Evolutionary conservation across 2,113 vertebrate genomes (phyloP), one percentile per base, ranked within the genome.

Genomic region (Cinclus cinclus): DNA sequence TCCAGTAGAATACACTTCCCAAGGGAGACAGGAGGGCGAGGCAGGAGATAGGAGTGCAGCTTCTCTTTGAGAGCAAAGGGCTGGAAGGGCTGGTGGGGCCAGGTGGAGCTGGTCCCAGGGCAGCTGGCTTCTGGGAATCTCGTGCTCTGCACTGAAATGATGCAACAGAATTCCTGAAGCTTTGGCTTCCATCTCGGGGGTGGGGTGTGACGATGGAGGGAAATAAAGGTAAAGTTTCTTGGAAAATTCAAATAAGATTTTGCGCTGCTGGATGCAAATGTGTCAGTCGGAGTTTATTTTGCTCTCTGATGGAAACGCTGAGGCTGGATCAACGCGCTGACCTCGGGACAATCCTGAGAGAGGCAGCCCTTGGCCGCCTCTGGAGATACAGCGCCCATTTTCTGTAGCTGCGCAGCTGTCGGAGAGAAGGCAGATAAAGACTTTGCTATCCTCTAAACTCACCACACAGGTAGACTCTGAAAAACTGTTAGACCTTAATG

Each of bases 61-160:
- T 41, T 47, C n/a, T 37, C 35, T 68, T 18, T 12, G 63, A 2
- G 44, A 56, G 63, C 73, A 31, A 35, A 3, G 3, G 8, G 23
- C 2, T 1, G 0, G 1, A 3, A 62, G 47, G 15, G 49, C 46
- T 53, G 0, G 0, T 9, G 78, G 77, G 37, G 17, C 35, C 78
- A 37, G 50, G 77, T 17, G 9, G 37, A 50, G 81, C 82, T 65
- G 79, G 28, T 50, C 37, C 58, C 27, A 31, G 49, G 79, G 53
- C 62, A 56, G 33, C 9, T 3, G 2, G 9, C 16, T 41, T 20
- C 15, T 70, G 42, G 25, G 27, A 63, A 41, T 28, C 22, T 56
- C 2, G 0, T 27, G 76, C 49, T 73, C 35, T 68, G 4, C 44
- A 1, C 35, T 41, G 31, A 25, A 27, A 14, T 2, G 46, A 19